Evolutionary conservation across 2,113 vertebrate genomes (phyloP), one percentile per base, ranked within the genome.

Genomic region (Campylomormyrus tamandua): DNA sequence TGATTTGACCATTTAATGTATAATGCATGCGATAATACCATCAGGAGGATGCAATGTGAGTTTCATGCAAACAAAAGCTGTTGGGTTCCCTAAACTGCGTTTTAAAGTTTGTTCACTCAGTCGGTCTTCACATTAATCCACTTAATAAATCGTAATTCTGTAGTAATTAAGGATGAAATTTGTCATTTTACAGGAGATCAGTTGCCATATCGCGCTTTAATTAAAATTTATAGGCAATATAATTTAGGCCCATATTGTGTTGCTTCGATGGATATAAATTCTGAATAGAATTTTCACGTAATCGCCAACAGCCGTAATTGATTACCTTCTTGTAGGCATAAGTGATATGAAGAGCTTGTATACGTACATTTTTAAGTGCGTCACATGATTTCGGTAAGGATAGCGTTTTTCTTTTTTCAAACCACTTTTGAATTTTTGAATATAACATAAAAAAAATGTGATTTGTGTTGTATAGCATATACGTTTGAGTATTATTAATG

Each of bases 171-270:
- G 35, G 74, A 80, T 19, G 74, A 80, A 39, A 80, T 80, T 80
- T 35, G 35, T 80, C 35, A 42, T 80, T 80, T 42, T 39, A 80
- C 35, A 80, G 66, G 66, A 74, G 74, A 80, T 80, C 74, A 35
- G 74, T 80, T 80, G 31, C 74, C 74, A 80, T 80, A 80, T 80
- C 31, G 35, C 74, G 39, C 74, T 19, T 42, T 80, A 80, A 80
- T 80, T 80, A 80, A 80, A 80, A 80, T 80, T 80, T 80, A 80
- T 80, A 80, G 74, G 31, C 35, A 80, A 19, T 39, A 80, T 80
- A 35, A 80, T 80, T 80, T 80, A 1, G 62, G 74, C 35, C 74
- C 35, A 80, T 80, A 42, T 42, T 80, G 31, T 80, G 35, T 42
- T 80, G 35, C 15, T 80, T 31, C 15, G 35, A 42, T 8, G 35